Evolutionary conservation across 2,888 invertebrate genomes (phyloP).

Genomic region (Meteorus colon): DNA sequence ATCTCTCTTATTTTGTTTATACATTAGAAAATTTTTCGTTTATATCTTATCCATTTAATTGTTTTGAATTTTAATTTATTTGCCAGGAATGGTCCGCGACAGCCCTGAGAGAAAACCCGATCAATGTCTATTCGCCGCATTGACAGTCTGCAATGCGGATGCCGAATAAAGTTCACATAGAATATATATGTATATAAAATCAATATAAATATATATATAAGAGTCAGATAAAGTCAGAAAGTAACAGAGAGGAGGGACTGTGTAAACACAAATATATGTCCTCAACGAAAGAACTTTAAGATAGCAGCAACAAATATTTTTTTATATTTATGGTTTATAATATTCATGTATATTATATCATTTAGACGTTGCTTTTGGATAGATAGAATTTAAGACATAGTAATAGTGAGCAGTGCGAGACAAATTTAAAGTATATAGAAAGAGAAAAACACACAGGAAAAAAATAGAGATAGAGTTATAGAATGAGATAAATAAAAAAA

Average conservation of each 20-base stretch:
- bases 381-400: not conserved
- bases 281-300: conserved; percentile 66
- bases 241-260: conserved; percentile 44
- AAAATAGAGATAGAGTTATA: conserved; percentile 33
- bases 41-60: not conserved
- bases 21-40: not conserved
- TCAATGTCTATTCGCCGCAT: conserved; percentile 33
- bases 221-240: conserved; percentile 45
- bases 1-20: conserved; percentile 42
- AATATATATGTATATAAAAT: conserved; percentile 37
- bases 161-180: conserved; percentile 17
- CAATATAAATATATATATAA: conserved; percentile 23
- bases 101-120: conserved; percentile 61
- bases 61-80: not conserved
- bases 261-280: conserved; percentile 26
- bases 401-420: not conserved
- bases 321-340: conserved; percentile 76
- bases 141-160: conserved; percentile 36
- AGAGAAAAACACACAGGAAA: conserved; percentile 31
- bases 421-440: conserved; percentile 14
- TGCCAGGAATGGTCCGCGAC: conserved; percentile 67
- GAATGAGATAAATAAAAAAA: conserved; percentile 35
- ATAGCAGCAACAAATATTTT: conserved; percentile 71
- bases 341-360: conserved; percentile 57
- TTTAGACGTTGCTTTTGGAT: not conserved